Base-by-base conservation (phyloP, 2,113 vertebrate species). In the Petrocephalus microphthalmus region DNA sequence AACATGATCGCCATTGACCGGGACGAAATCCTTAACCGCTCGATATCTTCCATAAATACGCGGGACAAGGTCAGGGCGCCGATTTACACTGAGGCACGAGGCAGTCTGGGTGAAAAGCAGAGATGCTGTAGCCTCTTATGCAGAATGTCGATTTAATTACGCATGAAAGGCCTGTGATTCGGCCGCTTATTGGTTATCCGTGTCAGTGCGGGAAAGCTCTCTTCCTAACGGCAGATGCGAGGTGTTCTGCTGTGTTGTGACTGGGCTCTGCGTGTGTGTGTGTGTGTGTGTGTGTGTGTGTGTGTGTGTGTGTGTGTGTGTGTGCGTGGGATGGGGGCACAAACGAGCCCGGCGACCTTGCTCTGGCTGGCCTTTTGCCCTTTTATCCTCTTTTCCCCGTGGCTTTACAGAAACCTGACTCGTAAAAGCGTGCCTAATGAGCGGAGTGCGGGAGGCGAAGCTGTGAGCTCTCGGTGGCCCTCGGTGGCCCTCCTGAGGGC, bases 401-500 rank as follows among this genome's bases (percentile, higher is more conserved):
- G 84, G 51, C 56, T 83, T 85, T 54, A 33, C 3, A 56, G 84
- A 52, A 56, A 85, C 54, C 84, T 85, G 84, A 85, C 45, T 85
- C 84, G 52, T 85, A 52, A 85, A 85, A 56, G 51, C 52, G 25
- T 17, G 51, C 20, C 51, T 85, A 85, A 85, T 85, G 84, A 85
- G 84, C 33, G 52, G 84, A 85, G 52, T 2, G 8, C 4, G 11
- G 29, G 13, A 15, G 25, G 51, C n/a, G 37, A 85, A 85, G 84
- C 84, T 11, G 8, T 6, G 51, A 85, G 11, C 51, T 11, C n/a
- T 85, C 25, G n/a, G n/a, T n/a, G n/a, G n/a, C 42, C 42, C 1
- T 42, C 42, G 49, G 54, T 56, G 52, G 52, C 52, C n/a, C 84
- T 37, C 84, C 52, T 33, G 17, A 20, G 84, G 25, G 52, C 8